Evolutionary conservation across 2,113 vertebrate genomes (phyloP).

Genomic region (mouse (Mus musculus)): GRCm39 chr1:132096001-132096500

Average conservation of each 20-base stretch:
- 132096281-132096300: conserved; percentile 51
- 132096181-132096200: conserved; percentile 62
- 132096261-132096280: background rate
- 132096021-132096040: background rate
- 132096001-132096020: background rate
- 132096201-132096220: conserved; percentile 56
- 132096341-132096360: background rate
- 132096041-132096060: background rate
- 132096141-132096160: background rate
- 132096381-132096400: background rate
- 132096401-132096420: background rate
- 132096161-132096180: conserved; percentile 25
- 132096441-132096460: background rate
- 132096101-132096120: background rate
- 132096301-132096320: conserved; percentile 51
- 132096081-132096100: background rate
- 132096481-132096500: background rate
- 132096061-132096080: background rate
- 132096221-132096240: conserved; percentile 55
- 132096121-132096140: background rate
- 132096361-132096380: background rate
- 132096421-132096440: background rate
- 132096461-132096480: background rate
- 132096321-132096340: background rate
- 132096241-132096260: conserved; percentile 43